Percentiles rank a stretch among this genome's conserved stretches.
Conservation (phyloP, 2,888 invertebrate genomes). For the Agrenia bidenticulata region DNA sequence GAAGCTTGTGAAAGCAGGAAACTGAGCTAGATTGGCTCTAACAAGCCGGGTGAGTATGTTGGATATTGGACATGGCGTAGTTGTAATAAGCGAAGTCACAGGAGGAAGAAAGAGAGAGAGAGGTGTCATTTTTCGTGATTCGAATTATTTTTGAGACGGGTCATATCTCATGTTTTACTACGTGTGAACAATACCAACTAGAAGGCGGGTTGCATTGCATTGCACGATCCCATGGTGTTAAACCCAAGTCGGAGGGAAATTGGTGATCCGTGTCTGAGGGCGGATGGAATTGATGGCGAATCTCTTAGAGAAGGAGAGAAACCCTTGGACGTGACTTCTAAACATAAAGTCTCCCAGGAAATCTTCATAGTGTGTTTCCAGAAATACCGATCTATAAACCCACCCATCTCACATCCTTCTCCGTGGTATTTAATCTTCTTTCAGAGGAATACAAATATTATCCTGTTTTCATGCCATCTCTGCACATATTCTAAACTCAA, state of each 20-base stretch:
- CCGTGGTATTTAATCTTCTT: too few relatives aligned
- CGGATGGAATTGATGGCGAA: slow-evolving; percentile 50
- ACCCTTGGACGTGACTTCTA: slow-evolving; percentile 51
- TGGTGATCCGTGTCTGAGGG: slow-evolving; percentile 53
- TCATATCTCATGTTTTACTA: slow-evolving; percentile 54
- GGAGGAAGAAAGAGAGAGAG: slow-evolving; percentile 17
- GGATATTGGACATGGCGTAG: background rate
- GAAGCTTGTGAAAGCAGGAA: too few relatives aligned
- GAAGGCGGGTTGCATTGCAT: slow-evolving; percentile 12
- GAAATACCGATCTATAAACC: too few relatives aligned
- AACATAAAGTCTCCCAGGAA: slow-evolving; percentile 52
- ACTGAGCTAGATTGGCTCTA: too few relatives aligned
- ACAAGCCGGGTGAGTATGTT: too few relatives aligned
- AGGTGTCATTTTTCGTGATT: slow-evolving; percentile 54
- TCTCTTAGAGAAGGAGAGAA: slow-evolving; percentile 43
- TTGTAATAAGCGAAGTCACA: slow-evolving; percentile 15
- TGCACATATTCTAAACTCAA: too few relatives aligned
- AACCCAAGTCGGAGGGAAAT: slow-evolving; percentile 39
- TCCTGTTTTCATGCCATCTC: too few relatives aligned
- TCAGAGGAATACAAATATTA: too few relatives aligned
- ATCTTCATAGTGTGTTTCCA: slow-evolving; percentile 30
- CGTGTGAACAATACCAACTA: slow-evolving; percentile 53
- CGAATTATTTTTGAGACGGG: slow-evolving; percentile 53
- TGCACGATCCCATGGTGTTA: background rate
- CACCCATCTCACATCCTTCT: too few relatives aligned